Evolutionary conservation across 2,113 vertebrate species (phyloP).

Genomic region (Lamprologus ornatipinnis): DNA sequence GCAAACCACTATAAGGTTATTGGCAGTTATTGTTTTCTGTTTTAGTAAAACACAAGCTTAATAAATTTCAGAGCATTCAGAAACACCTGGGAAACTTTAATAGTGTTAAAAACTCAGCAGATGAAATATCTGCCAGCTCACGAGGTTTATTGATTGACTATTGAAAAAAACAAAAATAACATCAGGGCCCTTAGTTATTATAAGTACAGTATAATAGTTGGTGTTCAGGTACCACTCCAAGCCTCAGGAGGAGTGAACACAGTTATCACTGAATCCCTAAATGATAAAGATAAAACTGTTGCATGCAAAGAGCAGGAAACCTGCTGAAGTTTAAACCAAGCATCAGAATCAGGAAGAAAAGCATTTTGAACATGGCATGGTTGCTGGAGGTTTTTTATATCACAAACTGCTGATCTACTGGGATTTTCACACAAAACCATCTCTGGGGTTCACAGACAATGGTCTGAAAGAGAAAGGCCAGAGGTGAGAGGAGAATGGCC

Average conservation of each 20-base stretch:
- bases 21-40: not conserved
- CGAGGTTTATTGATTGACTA: fast-evolving
- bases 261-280: not conserved
- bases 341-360: not conserved
- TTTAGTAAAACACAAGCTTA: fast-evolving
- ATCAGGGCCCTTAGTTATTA: not conserved
- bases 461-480: not conserved
- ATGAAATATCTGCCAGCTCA: not conserved
- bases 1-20: fast-evolving
- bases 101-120: not conserved
- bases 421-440: not conserved
- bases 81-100: not conserved
- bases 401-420: not conserved
- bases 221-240: not conserved
- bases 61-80: not conserved
- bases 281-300: not conserved
- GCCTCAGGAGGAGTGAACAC: not conserved
- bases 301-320: not conserved
- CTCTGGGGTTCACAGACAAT: not conserved
- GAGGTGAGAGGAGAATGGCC: not conserved
- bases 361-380: not conserved
- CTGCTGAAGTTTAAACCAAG: not conserved
- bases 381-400: fast-evolving
- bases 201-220: not conserved
- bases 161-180: not conserved